Evolutionary conservation across 1,140 invertebrate species (phyloP), one percentile per base, ranked within the genome.

Genomic region (Triops longicaudatus): DNA sequence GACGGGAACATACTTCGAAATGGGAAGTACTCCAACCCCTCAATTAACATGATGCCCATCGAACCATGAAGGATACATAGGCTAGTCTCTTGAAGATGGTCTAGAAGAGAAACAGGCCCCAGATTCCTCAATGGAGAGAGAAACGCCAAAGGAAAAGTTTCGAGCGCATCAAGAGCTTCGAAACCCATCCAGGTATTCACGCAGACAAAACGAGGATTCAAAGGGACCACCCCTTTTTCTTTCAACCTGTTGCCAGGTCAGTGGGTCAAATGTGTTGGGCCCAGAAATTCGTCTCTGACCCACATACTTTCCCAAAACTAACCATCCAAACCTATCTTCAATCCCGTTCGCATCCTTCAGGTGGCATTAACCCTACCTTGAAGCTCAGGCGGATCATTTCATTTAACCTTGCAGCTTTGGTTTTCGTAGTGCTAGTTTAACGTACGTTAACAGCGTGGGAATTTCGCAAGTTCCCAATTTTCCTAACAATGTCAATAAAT

Each of bases 111-210:
- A 37, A 37, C 31, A 63, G 50, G 50, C 17, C 50, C 50, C 50
- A 63, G 50, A 63, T 63, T 63, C 50, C 50, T 63, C 50, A 63
- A 63, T 63, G 50, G 22, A 63, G 50, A 63, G 50, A 63, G 50
- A 63, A 63, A n/a, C 22, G 31, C 22, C 2, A 22, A 63, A 17
- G 50, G 50, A 63, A 63, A 63, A 63, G 50, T 63, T 17, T 63
- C 6, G 50, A 17, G 10, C 50, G 17, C 22, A 22, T 63, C 10
- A n/a, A 63, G 14, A 37, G 31, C 31, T 37, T 37, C 31, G 31
- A 37, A 37, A 37, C 7, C 31, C 31, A 37, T 37, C 31, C 31
- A 37, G 31, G 31, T 37, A 37, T 37, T 37, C 31, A 4, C 31
- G 31, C 31, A 37, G 31, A 37, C 31, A 37, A n/a, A 37, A 7